phyloP scores from a whole-genome alignment of 2,113 vertebrate genomes.

The Dryoscopus gambensis region DNA sequence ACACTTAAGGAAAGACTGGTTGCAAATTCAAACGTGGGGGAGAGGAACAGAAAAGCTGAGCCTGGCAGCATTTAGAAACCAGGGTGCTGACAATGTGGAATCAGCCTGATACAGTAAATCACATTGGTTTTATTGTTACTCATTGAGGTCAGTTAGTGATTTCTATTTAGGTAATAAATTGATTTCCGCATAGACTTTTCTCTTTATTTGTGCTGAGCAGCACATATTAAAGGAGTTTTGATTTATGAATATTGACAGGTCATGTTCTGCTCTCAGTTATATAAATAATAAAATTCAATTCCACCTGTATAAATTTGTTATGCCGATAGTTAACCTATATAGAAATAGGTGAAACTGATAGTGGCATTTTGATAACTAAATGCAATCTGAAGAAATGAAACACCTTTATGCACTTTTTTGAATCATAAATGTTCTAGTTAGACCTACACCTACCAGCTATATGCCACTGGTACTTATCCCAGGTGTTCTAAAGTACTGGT shows the following conservation, averaged over 20 bases:
- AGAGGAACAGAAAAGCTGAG: not conserved
- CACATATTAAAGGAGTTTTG: not conserved
- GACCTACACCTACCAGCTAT: not conserved
- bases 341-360: not conserved
- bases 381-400: not conserved
- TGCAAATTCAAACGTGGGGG: not conserved
- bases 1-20: not conserved
- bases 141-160: not conserved
- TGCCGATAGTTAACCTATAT: not conserved
- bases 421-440: not conserved
- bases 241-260: not conserved
- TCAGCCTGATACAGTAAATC: not conserved
- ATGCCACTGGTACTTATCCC: not conserved
- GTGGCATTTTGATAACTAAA: not conserved
- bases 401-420: not conserved
- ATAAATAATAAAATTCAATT: not conserved
- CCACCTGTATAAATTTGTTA: not conserved
- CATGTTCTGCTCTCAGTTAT: not conserved
- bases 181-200: not conserved
- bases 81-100: not conserved
- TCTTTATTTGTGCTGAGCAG: not conserved
- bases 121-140: not conserved
- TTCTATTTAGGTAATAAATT: not conserved
- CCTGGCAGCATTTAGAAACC: not conserved
- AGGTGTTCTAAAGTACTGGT: not conserved